These are phyloP conservation scores for Ploceus nigricollis DNA, from an alignment of 2,113 vertebrate species.

Conservation along the genomic window DNA sequence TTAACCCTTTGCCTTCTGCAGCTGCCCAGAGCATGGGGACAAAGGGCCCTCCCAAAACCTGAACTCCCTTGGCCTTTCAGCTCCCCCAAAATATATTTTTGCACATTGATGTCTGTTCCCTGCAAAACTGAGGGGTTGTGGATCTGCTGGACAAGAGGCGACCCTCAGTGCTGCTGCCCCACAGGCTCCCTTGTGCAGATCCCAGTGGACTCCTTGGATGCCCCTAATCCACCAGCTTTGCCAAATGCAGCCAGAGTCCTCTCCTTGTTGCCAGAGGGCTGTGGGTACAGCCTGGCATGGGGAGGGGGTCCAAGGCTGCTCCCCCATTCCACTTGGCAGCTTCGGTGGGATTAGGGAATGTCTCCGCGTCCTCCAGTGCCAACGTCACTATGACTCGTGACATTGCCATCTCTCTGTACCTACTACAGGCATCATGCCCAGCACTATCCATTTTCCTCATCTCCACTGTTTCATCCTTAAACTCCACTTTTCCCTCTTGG, in stretches of 20 bases:
- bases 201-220: accelerated
- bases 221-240: neutral
- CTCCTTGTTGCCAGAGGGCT: neutral
- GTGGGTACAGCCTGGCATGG: accelerated
- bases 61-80: neutral
- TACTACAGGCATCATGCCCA: neutral
- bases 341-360: neutral
- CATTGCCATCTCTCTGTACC: neutral
- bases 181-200: neutral
- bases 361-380: neutral
- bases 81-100: neutral
- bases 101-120: neutral
- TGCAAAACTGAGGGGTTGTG: neutral
- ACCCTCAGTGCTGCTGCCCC: accelerated
- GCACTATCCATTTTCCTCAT: neutral
- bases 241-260: neutral
- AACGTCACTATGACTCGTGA: accelerated
- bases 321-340: accelerated
- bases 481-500: neutral
- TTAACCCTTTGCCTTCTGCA: slow-evolving; percentile 31
- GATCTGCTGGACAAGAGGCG: accelerated
- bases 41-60: neutral
- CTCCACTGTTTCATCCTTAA: neutral
- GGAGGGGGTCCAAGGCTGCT: neutral
- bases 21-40: neutral